These are phyloP conservation scores for Panzeria rudis DNA, from an alignment of 2,888 invertebrate genomes.

Conservation along the genomic window DNA sequence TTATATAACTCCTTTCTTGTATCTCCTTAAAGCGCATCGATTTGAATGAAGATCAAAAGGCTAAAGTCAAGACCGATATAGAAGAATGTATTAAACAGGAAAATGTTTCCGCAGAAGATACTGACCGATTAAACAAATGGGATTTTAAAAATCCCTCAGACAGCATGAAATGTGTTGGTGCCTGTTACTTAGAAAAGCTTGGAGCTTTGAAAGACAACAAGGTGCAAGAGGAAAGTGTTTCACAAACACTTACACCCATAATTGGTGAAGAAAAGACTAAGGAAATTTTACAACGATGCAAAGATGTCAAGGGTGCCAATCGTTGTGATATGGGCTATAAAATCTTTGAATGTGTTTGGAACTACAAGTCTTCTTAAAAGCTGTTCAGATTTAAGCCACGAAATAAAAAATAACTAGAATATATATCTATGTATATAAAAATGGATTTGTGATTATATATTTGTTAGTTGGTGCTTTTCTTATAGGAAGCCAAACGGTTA, in stretches of 20 bases:
- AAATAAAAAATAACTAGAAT: no score
- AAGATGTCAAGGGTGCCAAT: slow-evolving; percentile 73
- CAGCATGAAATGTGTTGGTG: slow-evolving; percentile 79
- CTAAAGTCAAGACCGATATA: not conserved
- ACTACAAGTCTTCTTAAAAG: not conserved
- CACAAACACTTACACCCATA: slow-evolving; percentile 73
- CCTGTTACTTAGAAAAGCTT: slow-evolving; percentile 80
- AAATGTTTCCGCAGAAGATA: slow-evolving; percentile 74
- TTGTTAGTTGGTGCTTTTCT: no score
- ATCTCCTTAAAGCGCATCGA: slow-evolving; percentile 36
- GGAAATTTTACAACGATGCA: slow-evolving; percentile 74
- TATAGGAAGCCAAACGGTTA: no score
- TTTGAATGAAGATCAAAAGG: slow-evolving; percentile 76
- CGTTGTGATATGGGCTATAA: slow-evolving; percentile 77
- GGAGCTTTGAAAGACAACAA: slow-evolving; percentile 77
- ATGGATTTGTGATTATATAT: no score
- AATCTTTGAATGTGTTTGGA: not conserved
- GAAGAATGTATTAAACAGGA: slow-evolving; percentile 75
- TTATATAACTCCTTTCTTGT: not conserved
- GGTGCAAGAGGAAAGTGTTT: slow-evolving; percentile 74
- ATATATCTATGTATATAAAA: no score
- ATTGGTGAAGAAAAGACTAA: slow-evolving; percentile 74
- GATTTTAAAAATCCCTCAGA: slow-evolving; percentile 74
- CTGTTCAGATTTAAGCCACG: no score
- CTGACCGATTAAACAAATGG: slow-evolving; percentile 74